Evolutionary conservation across 2,797 vertebrate genomes (phyloP), one percentile per base, ranked within the genome.

Genomic region (Urocyon cinereoargenteus): DNA sequence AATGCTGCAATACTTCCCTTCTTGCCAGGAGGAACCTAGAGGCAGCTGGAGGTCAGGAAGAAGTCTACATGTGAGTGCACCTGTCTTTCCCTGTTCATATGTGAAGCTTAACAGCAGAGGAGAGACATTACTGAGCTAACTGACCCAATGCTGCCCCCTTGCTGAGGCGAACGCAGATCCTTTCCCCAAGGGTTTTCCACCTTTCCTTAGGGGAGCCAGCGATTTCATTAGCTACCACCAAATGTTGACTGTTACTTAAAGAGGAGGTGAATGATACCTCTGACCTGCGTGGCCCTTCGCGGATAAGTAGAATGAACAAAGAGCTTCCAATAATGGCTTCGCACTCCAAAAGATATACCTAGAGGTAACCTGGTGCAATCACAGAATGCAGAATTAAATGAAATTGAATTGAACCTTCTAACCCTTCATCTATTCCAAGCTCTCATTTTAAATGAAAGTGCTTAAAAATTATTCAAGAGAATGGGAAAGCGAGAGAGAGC

Each of bases 381-480:
- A 73, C 45, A 91, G 92, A 86, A 93, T 36, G 49, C 26, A 85
- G 77, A 92, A 94, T 77, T 73, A 91, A 94, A 97, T 82, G 82
- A 91, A 84, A 94, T 2, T 55, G 64, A 93, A 95, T 87, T 88
- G 75, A 96, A 94, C 55, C 89, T 94, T 79, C 28, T 70, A 86
- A 34, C 11, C 51, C 21, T 85, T 91, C 87, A 95, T 88, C 53
- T 13, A n/a, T 18, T 86, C 73, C 28, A 97, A 72, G 64, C 83
- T 97, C 84, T 57, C 78, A 86, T 82, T 97, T 96, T 96, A 97
- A 98, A 26, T 95, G 91, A 97, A 96, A 84, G 40, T 97, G 26
- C 82, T 97, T 96, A 73, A 79, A 93, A 86, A 64, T 73, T 95
- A 93, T 86, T 51, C 55, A 87, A 86, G 86, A 91, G 79, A 94